Base-by-base conservation (phyloP, 2,113 vertebrate genomes). In the Pterocles burchelli region DNA sequence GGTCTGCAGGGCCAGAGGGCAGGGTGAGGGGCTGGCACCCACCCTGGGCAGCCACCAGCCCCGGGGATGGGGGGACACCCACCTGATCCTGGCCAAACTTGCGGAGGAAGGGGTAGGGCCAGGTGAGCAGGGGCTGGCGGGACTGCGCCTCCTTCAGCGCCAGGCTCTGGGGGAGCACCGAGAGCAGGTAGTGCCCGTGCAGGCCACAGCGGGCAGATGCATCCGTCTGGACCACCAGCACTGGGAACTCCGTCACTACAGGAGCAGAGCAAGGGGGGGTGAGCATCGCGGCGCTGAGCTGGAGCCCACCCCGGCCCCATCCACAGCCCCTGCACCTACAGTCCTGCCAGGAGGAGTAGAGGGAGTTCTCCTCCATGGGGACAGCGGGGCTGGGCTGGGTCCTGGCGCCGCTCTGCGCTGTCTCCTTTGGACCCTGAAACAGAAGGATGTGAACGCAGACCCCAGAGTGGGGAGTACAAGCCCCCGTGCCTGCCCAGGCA, bases 71-170 rank as follows among this genome's bases (percentile, higher is more conserved):
- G 12, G 26, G 17, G 54, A 5, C 18, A 45, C 89, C 2, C 97
- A 99, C 99, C 98, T 99, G 98, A 82, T 99, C 97, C 18, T 98
- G 98, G 81, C 99, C 98, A 33, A 98, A 99, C 93, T 98, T 98
- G 46, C 99, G 98, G 41, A 99, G 94, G 68, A 98, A 97, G 28
- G 54, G 78, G 81, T 99, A 99, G 10, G 99, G 99, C 99, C 99
- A 99, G 84, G 70, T 66, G 68, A 98, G 98, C 92, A 99, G 78
- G 9, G 90, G 17, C 51, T 98, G 94, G 6, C 48, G 90, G 12
- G 97, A 95, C 16, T 96, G 78, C 0, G 80, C 65, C n/a, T 97
- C 97, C 38, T 98, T 97, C 89, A 99, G 96, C 1, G 43, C 90
- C 85, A 99, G 79, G 62, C 95, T 93, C 2, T 99, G 98, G 24